Percentiles rank a stretch among this genome's conserved stretches.
phyloP scores from a whole-genome alignment of 2,888 invertebrate species.

The Unio pictorum region DNA sequence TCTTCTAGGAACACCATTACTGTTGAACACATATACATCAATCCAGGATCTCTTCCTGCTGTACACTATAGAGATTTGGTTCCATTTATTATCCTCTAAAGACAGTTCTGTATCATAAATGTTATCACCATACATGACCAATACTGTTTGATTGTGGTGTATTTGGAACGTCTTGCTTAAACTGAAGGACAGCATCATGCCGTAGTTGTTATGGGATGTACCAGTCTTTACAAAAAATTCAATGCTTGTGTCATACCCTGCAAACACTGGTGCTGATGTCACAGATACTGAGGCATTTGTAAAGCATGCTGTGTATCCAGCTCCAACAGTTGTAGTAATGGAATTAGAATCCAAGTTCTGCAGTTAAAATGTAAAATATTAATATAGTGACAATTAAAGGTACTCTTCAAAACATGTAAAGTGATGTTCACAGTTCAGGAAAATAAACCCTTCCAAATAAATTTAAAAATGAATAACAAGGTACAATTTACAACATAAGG shows the following conservation, averaged over 20 bases:
- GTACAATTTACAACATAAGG: too few relatives aligned
- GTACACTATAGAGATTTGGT: constrained; percentile 22
- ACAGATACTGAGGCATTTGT: constrained; percentile 26
- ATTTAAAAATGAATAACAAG: too few relatives aligned
- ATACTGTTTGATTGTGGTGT: constrained; percentile 5
- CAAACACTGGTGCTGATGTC: constrained; percentile 10
- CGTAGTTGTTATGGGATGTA: constrained; percentile 12
- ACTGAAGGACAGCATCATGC: constrained; percentile 37
- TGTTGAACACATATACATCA: too few relatives aligned
- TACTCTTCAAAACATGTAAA: too few relatives aligned
- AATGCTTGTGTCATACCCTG: constrained; percentile 13
- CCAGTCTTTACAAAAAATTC: constrained; percentile 38
- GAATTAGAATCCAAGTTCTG: too few relatives aligned
- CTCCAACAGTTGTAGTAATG: constrained; percentile 3
- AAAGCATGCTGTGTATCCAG: constrained; percentile 31
- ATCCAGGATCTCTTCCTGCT: constrained; percentile 4
- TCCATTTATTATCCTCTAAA: constrained; percentile 27
- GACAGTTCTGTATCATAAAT: constrained; percentile 14
- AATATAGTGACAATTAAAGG: too few relatives aligned
- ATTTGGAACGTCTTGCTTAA: constrained; percentile 20
- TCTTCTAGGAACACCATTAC: too few relatives aligned
- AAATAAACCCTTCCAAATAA: too few relatives aligned
- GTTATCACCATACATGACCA: constrained; percentile 9
- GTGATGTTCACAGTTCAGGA: too few relatives aligned
- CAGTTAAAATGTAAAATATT: too few relatives aligned